Base-by-base conservation (phyloP, 2,797 vertebrate genomes). In the Tokudaia tokunoshimensis region DNA sequence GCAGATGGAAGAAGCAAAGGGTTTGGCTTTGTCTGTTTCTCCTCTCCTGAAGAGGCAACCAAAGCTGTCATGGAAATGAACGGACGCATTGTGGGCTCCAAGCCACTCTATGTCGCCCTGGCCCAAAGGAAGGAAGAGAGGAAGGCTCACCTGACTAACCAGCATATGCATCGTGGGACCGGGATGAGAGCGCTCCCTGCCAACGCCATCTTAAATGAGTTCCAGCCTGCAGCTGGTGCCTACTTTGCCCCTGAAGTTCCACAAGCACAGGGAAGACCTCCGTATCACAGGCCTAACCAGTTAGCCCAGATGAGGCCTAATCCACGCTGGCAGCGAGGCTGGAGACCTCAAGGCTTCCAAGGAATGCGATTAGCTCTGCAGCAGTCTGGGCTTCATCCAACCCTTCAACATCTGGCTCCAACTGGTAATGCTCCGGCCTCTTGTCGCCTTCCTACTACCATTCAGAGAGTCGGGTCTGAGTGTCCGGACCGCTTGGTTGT, bases 21-120 rank as follows among this genome's bases (percentile, higher is more conserved):
- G 99, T 99, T 99, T 95, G 99, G 99, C 95, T 99, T 99, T 72
- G 99, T 99, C 97, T 99, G 99, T 98, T 99, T 99, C 99, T 99
- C 99, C 59, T 99, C 99, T 88, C 99, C 99, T 0, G 99, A 99
- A 98, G 99, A 99, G 97, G 99, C 99, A 90, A 99, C 99, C 52
- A 99, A 99, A 98, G 99, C 99, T 0, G 99, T 99, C 97, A 99
- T 99, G 0, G 99, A 99, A 98, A 99, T 99, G 99, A 99, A 99
- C 0, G 99, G 99, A 37, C 99, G 99, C 67, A 99, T 99, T 6
- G 99, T 99, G 96, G 99, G 99, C 98, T 99, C 99, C 85, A 99
- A 99, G 98, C 99, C 99, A 0, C 98, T 99, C 55, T 99, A 99
- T 0, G 99, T 99, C 79, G 99, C 99, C 0, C 99, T 99, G 4